These are phyloP conservation scores for Epinephelus cyanopodus DNA, from an alignment of 2,113 vertebrate species.

Conservation along the genomic window DNA sequence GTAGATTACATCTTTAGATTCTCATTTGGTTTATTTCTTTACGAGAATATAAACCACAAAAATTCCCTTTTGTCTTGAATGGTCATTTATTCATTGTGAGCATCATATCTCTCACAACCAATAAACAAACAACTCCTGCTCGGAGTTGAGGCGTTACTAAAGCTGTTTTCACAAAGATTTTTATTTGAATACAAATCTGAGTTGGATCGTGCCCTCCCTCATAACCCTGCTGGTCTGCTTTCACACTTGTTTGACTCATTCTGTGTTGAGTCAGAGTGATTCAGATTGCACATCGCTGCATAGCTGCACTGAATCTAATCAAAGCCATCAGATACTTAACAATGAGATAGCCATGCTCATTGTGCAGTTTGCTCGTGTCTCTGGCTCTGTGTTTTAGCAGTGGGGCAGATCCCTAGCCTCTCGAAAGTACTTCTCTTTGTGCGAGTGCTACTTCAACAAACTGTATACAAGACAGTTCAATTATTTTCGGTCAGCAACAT, in stretches of 20 bases:
- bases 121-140: background rate
- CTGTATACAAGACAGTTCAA: background rate
- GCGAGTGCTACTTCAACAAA: background rate
- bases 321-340: background rate
- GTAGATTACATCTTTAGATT: background rate
- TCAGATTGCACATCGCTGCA: slow-evolving; percentile 14
- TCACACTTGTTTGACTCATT: slow-evolving; percentile 40
- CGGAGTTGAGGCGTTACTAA: background rate
- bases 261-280: slow-evolving; percentile 42
- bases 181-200: slow-evolving; percentile 5
- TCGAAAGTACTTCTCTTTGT: background rate
- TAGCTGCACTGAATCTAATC: slow-evolving; percentile 12
- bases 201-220: background rate
- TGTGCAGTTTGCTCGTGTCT: background rate
- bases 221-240: slow-evolving; percentile 10
- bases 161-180: background rate
- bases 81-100: background rate
- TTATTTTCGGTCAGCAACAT: background rate
- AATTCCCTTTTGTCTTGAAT: too few species aligned
- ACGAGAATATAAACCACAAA: background rate
- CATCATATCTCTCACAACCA: background rate
- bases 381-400: background rate
- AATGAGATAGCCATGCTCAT: background rate
- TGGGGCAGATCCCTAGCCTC: background rate
- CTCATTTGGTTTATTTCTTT: background rate